A percentile compares a stretch with the other conserved stretches of the same genome.
Conservation (phyloP, 2,888 invertebrate genomes). For the Cantharis lateralis region DNA sequence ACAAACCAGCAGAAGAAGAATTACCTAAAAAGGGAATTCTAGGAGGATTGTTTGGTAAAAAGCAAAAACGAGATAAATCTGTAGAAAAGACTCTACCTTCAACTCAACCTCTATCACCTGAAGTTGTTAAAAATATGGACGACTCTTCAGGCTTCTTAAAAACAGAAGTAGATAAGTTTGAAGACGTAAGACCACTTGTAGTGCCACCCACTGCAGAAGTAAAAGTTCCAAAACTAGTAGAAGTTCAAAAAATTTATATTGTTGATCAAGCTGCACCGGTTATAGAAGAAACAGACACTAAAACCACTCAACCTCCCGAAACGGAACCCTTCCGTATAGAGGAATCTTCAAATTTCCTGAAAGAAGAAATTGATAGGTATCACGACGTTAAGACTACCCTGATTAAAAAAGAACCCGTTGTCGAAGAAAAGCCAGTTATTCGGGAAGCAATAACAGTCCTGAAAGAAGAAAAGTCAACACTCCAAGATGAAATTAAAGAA, state of each 20-base stretch:
- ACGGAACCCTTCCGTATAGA: constrained; percentile 19
- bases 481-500: constrained; percentile 9
- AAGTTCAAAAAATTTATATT: not conserved
- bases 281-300: constrained; percentile 23
- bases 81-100: not conserved
- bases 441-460: not conserved
- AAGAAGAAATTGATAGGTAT: constrained; percentile 31
- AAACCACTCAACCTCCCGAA: not conserved
- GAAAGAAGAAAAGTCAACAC: constrained; percentile 29
- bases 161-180: constrained; percentile 32
- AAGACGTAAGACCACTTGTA: constrained; percentile 29
- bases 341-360: constrained; percentile 31
- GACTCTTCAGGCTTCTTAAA: constrained; percentile 33
- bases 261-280: not conserved
- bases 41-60: constrained; percentile 35
- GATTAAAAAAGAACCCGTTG: not conserved
- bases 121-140: constrained; percentile 42
- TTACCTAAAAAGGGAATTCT: constrained; percentile 19
- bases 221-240: not conserved
- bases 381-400: constrained; percentile 29
- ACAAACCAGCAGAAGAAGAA: not conserved
- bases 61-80: constrained; percentile 27
- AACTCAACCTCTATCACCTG: constrained; percentile 14
- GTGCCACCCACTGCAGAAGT: not conserved
- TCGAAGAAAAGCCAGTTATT: too few relatives aligned